These are phyloP conservation scores for Drosophila bocki DNA, from an alignment of 1,140 invertebrate genomes.

Conservation along the genomic window DNA sequence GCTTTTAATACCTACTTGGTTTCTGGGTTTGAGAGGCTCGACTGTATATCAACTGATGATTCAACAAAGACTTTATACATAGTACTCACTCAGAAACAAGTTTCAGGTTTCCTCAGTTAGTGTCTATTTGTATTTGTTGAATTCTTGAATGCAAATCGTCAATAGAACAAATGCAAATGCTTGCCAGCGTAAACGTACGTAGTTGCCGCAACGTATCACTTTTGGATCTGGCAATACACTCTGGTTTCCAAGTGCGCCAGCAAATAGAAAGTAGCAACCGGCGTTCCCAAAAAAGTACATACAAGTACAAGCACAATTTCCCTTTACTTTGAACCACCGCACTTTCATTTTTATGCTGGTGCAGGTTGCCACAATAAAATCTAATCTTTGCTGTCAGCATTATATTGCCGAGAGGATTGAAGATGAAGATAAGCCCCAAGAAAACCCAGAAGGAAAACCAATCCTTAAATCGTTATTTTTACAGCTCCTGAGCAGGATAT, in stretches of 20 bases:
- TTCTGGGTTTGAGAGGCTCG: neutral
- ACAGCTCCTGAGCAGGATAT: neutral
- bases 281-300: conserved; percentile 2
- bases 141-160: conserved; percentile 7
- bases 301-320: neutral
- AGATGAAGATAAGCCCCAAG: neutral
- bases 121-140: conserved; percentile 7
- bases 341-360: conserved; percentile 26
- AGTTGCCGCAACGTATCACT: neutral
- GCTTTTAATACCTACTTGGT: neutral
- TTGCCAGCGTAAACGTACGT: neutral
- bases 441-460: too few relatives aligned
- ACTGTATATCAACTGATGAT: conserved; percentile 4
- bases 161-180: conserved; percentile 6
- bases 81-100: conserved; percentile 22
- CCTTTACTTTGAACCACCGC: conserved; percentile 6
- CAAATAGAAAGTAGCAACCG: conserved; percentile 33
- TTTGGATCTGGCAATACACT: conserved; percentile 2
- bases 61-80: neutral
- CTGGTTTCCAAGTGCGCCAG: conserved; percentile 16
- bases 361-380: neutral
- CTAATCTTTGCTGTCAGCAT: conserved; percentile 1
- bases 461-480: too few relatives aligned
- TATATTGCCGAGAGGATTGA: neutral
- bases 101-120: conserved; percentile 8